phyloP scores from a whole-genome alignment of 2,113 vertebrate species.

The Campylomormyrus tamandua region DNA sequence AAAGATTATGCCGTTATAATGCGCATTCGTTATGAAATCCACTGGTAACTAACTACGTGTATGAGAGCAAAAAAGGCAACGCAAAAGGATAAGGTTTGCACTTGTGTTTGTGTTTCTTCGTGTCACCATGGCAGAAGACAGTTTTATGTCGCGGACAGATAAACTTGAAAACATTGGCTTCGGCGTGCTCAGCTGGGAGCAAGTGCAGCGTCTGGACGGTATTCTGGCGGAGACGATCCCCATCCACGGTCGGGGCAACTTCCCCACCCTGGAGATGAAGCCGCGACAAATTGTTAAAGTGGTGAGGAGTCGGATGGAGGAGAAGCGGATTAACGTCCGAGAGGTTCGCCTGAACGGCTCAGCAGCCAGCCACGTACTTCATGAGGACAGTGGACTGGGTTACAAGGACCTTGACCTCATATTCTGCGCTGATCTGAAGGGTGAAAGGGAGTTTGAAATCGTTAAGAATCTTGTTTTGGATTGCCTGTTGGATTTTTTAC shows the following conservation, averaged over 20 bases:
- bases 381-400: conserved; percentile 92
- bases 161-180: conserved; percentile 64
- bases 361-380: conserved; percentile 91
- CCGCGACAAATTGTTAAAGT: conserved; percentile 89
- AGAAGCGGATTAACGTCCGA: conserved; percentile 76
- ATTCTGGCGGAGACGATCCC: conserved; percentile 89
- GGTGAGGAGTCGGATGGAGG: conserved; percentile 84
- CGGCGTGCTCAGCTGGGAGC: conserved; percentile 92
- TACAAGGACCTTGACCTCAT: conserved; percentile 98
- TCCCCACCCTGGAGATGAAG: conserved; percentile 91
- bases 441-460: conserved; percentile 87
- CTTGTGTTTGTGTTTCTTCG: conserved; percentile 32
- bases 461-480: conserved; percentile 94
- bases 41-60: background rate
- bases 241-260: conserved; percentile 94
- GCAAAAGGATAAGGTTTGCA: background rate
- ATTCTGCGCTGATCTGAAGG: conserved; percentile 87
- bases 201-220: conserved; percentile 88
- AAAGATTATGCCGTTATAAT: background rate
- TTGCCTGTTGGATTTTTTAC: conserved; percentile 92
- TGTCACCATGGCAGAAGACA: conserved; percentile 71
- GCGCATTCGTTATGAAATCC: background rate
- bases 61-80: background rate
- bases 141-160: conserved; percentile 35
- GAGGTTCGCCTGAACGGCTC: conserved; percentile 94